A percentile compares a stretch with the other conserved stretches of the same genome.
Conservation (phyloP, 2,113 vertebrate genomes). For the Crotalus viridis region DNA sequence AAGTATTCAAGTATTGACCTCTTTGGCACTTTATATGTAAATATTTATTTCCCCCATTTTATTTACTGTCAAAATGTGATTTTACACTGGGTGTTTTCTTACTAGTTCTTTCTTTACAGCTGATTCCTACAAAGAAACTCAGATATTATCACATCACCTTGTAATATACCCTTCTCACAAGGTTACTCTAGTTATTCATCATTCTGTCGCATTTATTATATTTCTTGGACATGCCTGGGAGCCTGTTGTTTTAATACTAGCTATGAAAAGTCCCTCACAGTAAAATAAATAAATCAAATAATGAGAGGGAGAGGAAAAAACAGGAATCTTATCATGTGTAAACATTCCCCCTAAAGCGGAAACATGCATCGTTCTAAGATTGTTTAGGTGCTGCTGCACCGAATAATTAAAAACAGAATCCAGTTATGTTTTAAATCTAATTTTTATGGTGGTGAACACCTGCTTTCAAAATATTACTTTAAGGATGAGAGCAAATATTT, state of each 20-base stretch:
- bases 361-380: neutral
- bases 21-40: neutral
- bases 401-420: slow-evolving; percentile 17
- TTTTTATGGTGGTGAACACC: neutral
- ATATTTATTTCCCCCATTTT: neutral
- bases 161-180: neutral
- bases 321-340: neutral
- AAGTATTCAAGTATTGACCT: neutral
- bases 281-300: slow-evolving; percentile 36
- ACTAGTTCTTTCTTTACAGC: neutral
- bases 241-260: slow-evolving; percentile 31
- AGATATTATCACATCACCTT: neutral
- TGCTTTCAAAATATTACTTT: slow-evolving; percentile 7
- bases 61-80: neutral
- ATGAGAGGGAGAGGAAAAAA: too few relatives aligned
- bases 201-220: slow-evolving; percentile 7
- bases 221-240: slow-evolving; percentile 38
- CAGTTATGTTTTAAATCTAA: neutral
- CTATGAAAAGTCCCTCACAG: slow-evolving; percentile 3
- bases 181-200: neutral
- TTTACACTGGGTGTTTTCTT: neutral
- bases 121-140: neutral
- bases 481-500: neutral
- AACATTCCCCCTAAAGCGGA: neutral
- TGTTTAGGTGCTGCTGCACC: neutral